Base-by-base conservation (phyloP, 2,797 vertebrate species). In the Champsocephalus gunnari region DNA sequence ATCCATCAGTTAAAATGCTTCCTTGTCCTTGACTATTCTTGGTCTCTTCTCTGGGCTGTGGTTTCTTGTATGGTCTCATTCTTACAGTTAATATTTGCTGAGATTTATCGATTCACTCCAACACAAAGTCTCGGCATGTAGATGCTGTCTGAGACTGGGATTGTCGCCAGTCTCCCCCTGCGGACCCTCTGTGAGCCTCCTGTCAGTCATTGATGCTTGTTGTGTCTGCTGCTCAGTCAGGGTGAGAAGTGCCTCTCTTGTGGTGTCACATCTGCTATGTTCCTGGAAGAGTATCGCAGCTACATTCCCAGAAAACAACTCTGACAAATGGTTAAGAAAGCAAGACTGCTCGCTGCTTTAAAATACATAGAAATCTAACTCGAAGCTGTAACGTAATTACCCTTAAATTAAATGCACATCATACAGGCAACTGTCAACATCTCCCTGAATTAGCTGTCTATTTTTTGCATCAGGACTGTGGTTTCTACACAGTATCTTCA, bases 131-230 rank as follows among this genome's bases (percentile, higher is more conserved):
- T 43, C 24, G 2, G 63, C 2, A 13, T 71, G 66, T 48, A 75
- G 77, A 71, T 38, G 58, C 77, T 61, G 68, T 85, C 83, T 87
- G 24, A 28, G 24, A 28, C 24, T 28, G 88, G 86, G 88, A 85
- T 43, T 44, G 58, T 17, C 2, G 73, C 86, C 89, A 84, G 71
- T 50, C 66, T 86, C 62, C 2, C 67, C 53, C 55, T 47, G 69
- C n/a, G 63, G 57, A 80, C 87, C 86, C 83, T 81, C 51, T 66
- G 55, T 68, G 79, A 73, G 41, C 74, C 71, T 71, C 75, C 71
- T 75, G 54, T 83, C 67, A n/a, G 66, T 57, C 24, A 9, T 69
- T 84, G 67, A 49, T 49, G 73, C 38, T 51, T 0, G 44, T 69
- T 0, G 44, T 69, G 66, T 38, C 41, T 45, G 57, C 78, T 73